phyloP scores from a whole-genome alignment of 1,140 invertebrate genomes.

The Nomia melanderi region DNA sequence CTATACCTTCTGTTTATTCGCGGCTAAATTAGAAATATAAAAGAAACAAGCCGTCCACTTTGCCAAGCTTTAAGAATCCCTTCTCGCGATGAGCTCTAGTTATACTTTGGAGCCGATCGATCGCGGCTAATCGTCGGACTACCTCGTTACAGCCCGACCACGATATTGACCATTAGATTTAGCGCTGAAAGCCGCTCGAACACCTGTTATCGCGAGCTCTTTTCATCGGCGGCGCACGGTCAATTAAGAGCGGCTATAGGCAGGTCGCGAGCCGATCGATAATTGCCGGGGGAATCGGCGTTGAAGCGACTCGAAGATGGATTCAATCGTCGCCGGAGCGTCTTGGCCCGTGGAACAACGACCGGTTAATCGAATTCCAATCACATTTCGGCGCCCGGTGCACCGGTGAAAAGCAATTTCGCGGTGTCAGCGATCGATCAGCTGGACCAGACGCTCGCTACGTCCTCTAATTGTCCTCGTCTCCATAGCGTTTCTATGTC shows the following conservation, averaged over 20 bases:
- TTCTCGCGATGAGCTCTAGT: background rate
- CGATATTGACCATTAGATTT: constrained; percentile 18
- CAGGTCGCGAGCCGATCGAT: background rate
- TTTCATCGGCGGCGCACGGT: background rate
- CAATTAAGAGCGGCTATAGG: constrained; percentile 9
- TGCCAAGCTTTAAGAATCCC: background rate
- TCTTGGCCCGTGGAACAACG: constrained; percentile 6
- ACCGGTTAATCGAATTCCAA: background rate
- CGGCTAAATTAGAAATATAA: constrained; percentile 7
- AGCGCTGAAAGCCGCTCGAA: background rate
- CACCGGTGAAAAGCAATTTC: background rate
- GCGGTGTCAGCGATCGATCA: constrained; percentile 11
- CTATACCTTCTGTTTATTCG: background rate
- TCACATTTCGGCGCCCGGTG: constrained; percentile 1
- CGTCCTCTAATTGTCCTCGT: background rate
- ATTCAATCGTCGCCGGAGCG: background rate
- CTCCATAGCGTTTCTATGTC: background rate
- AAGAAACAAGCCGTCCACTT: background rate
- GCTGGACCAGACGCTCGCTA: background rate
- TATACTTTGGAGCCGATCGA: background rate
- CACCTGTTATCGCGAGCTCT: constrained; percentile 25
- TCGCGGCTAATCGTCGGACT: constrained; percentile 16
- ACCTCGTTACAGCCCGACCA: constrained; percentile 16
- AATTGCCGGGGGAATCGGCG: background rate
- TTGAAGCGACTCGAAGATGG: constrained; percentile 13